Evolutionary conservation across 1,140 invertebrate species (phyloP).

Genomic region (Saccostrea glomerata): DNA sequence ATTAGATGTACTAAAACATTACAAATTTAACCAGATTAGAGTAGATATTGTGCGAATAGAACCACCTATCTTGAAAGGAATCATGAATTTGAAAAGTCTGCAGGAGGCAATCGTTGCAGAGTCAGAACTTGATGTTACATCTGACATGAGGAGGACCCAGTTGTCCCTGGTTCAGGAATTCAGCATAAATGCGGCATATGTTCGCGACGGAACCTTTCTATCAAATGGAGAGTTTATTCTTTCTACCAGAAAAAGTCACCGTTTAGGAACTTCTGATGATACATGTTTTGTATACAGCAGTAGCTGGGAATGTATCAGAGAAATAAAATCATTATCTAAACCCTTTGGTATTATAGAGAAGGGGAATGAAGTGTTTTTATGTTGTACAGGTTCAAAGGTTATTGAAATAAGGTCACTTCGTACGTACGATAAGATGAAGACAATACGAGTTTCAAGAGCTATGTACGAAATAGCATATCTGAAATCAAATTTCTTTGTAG

Average conservation of each 20-base stretch:
- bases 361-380: background rate
- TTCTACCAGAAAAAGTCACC: background rate
- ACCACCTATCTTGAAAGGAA: background rate
- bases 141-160: background rate
- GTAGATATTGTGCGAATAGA: background rate
- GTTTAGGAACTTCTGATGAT: background rate
- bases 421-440: background rate
- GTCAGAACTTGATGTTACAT: background rate
- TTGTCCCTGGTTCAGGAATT: background rate
- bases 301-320: background rate
- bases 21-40: background rate
- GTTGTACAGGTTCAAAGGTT: background rate
- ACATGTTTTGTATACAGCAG: background rate
- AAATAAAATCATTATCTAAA: background rate
- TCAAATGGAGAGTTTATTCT: background rate
- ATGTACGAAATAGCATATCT: too few relatives aligned
- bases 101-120: background rate
- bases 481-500: too few relatives aligned
- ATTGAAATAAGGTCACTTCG: background rate
- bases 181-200: background rate
- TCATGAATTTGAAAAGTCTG: background rate
- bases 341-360: background rate
- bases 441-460: background rate
- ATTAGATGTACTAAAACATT: background rate
- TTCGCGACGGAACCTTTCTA: background rate